Base-by-base conservation (phyloP, 2,797 vertebrate species). In the Lacerta agilis region DNA sequence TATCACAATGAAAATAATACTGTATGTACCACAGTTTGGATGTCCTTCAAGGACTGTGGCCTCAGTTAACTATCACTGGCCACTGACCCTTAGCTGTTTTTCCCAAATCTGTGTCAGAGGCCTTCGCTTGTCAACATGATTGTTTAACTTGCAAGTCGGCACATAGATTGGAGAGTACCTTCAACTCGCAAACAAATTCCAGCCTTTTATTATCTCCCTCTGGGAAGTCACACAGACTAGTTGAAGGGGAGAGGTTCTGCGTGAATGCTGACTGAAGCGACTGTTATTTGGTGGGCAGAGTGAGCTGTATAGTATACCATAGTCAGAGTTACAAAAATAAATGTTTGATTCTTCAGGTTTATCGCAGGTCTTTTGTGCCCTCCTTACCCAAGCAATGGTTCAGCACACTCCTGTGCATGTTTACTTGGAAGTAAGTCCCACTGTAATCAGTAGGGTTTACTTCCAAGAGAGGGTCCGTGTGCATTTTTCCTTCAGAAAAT, bases 141-240 rank as follows among this genome's bases (percentile, higher is more conserved):
- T 88, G 87, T 55, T 83, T 88, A 78, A 78, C 73, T 88, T 78
- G 43, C 66, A 79, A 23, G 36, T 69, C 41, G 29, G 73, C 64
- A 23, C 36, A 43, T 4, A 6, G 81, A 77, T 41, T 83, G 81
- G 81, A 58, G 71, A 69, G 27, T n/a, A 45, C 81, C 29, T 82
- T 82, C 61, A 27, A 82, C 80, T 87, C 41, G 75, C 76, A 88
- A 83, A 88, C 64, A 83, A 41, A 83, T 43, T 55, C 41, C 27
- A 78, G 73, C 18, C 64, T 83, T 88, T 88, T 88, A 79, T 83
- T 55, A 77, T 36, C 43, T 71, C 36, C 43, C 17, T 69, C 61
- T 69, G 61, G 33, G 55, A 77, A 77, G 58, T 76, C 58, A 49
- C 29, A 23, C 23, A 38, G 29, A 33, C 7, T 38, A 38, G 43